A percentile compares a stretch with the other conserved stretches of the same genome.
Conservation (phyloP, 2,888 invertebrate species). For the Piscicola geometra region DNA sequence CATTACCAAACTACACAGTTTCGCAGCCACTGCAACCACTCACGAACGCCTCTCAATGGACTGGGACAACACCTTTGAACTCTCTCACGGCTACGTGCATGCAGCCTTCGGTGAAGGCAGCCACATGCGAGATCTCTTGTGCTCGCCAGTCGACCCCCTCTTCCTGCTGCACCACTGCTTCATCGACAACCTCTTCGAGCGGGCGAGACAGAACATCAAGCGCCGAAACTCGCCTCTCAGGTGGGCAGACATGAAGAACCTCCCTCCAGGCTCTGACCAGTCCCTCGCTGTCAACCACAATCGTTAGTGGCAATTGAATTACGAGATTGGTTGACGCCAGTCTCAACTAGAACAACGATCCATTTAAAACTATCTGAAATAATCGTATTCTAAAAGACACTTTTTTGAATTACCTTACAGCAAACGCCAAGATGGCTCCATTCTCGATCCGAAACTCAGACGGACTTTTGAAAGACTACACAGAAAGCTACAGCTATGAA, state of each 20-base stretch:
- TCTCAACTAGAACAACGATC: no score
- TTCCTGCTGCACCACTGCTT: constrained; percentile 53
- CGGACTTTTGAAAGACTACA: constrained; percentile 28
- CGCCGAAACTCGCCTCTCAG: neutral
- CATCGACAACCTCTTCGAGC: constrained; percentile 53
- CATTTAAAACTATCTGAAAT: no score
- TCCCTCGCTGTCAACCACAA: neutral
- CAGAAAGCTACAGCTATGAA: constrained; percentile 30
- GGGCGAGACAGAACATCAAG: constrained; percentile 16
- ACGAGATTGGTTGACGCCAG: no score
- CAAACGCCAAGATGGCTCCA: constrained; percentile 10
- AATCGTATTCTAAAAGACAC: no score
- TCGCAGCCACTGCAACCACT: neutral
- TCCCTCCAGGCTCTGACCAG: neutral
- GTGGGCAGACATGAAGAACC: constrained; percentile 3
- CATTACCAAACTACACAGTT: no score
- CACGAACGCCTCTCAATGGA: constrained; percentile 21
- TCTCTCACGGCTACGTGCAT: constrained; percentile 48
- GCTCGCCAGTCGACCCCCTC: constrained; percentile 53
- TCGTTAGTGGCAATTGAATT: no score
- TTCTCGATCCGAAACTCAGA: neutral
- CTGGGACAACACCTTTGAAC: constrained; percentile 46
- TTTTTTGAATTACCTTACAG: neutral
- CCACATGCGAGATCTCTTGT: constrained; percentile 49
- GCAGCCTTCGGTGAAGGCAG: constrained; percentile 47